Percentiles rank a stretch among this genome's conserved stretches.
phyloP scores from a whole-genome alignment of 1,140 invertebrate genomes.

The Cepaea nemoralis region DNA sequence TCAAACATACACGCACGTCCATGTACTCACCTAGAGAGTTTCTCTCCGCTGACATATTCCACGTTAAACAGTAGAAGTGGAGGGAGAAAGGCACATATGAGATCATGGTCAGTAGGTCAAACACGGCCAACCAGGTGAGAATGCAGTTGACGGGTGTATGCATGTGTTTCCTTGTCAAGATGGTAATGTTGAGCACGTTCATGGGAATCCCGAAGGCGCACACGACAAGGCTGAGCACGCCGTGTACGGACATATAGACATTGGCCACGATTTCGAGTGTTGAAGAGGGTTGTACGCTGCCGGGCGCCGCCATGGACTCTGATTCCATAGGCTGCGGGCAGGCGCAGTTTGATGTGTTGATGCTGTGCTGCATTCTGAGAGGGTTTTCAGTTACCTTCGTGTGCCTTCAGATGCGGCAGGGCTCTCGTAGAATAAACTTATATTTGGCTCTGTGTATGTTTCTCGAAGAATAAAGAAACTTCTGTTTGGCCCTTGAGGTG shows the following conservation, averaged over 20 bases:
- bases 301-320: neutral
- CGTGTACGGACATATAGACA: conserved; percentile 76
- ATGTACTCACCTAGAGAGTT: conserved; percentile 30
- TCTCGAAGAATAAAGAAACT: too few relatives aligned
- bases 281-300: neutral
- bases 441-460: too few relatives aligned
- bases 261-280: conserved; percentile 53
- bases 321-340: neutral
- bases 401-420: too few relatives aligned
- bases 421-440: too few relatives aligned
- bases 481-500: too few relatives aligned
- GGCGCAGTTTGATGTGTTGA: neutral
- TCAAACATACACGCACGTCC: too few relatives aligned
- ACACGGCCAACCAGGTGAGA: conserved; percentile 85
- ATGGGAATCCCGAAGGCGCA: conserved; percentile 89
- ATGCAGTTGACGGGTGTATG: conserved; percentile 87
- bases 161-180: conserved; percentile 88
- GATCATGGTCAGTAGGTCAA: conserved; percentile 88
- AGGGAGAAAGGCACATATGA: conserved; percentile 87
- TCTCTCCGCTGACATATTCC: conserved; percentile 2
- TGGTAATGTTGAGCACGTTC: conserved; percentile 90
- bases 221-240: conserved; percentile 80
- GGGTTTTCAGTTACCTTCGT: too few relatives aligned
- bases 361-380: neutral
- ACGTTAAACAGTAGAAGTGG: conserved; percentile 73